Evolutionary conservation across 2,113 vertebrate genomes (phyloP), one percentile per base, ranked within the genome.

Genomic region (Nyctibius bracteatus): DNA sequence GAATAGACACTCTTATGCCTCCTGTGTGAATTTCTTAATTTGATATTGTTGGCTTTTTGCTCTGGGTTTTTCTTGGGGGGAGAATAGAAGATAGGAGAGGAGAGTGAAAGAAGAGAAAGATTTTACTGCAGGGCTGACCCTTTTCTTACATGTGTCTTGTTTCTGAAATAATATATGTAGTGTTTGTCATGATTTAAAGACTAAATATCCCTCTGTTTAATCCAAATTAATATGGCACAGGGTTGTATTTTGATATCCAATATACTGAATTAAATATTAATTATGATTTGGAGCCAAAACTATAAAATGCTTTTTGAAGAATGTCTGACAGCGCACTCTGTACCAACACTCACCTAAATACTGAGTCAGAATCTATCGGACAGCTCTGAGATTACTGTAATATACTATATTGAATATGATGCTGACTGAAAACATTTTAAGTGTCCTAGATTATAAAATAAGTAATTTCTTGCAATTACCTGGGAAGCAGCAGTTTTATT

Each of bases 1-100:
- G 94, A 88, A 84, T 94, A 86, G 74, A 59, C 82, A 71, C 20
- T 12, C 33, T 59, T 1, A 2, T 71, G 68, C 37, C 17, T 70
- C 67, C 47, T 78, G 55, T 59, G 61, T 79, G 88, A 92, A 88
- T 96, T 96, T 92, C 35, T 24, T 88, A 71, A 77, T 92, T 93
- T 91, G 39, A 74, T 49, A 10, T 52, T 22, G 25, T 20, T 90
- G 62, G 37, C 39, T 73, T 94, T 79, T 74, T 88, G 15, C 31
- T 81, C 86, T 86, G 14, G 4, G 12, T 37, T 80, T 94, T 92
- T 94, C 30, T 88, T 65, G 28, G 16, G 21, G 4, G 8, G 3
- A 10, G 31, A 62, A 67, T 31, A 72, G 30, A 80, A 57, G 8
- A 31, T 27, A 66, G 58, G 51, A 82, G 23, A 67, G 33, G 41